Evolutionary conservation across 2,797 vertebrate species (phyloP), one percentile per base, ranked within the genome.

Genomic region (Mastacembelus armatus): DNA sequence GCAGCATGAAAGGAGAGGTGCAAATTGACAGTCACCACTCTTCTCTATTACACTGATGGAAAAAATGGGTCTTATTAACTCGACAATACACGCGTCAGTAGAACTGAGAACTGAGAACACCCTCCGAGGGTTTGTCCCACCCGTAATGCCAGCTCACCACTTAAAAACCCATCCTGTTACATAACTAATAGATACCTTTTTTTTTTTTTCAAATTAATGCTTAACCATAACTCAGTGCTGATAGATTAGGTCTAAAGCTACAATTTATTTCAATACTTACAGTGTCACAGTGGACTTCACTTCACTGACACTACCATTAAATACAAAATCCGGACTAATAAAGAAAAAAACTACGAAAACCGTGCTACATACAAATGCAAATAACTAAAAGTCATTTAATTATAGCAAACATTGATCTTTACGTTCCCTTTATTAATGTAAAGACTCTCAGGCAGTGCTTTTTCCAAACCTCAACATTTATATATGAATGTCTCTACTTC

Each of bases 41-140:
- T 69, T 90, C 92, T 92, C 90, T 54, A 61, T 92, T 91, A 84
- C 91, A 85, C 81, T 38, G 74, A 79, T 39, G 65, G 60, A 47
- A 64, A 77, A 71, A 81, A n/a, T n/a, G 55, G 75, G 83, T 79
- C 74, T 68, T 74, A 79, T 88, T 81, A 81, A 85, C 73, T 65
- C 10, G 15, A 90, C 85, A 88, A 90, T 82, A 75, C 76, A 42
- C 54, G 39, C 26, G 59, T 85, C 80, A 79, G 72, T 70, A 48
- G 78, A 75, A 68, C 60, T 21, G 68, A 81, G 50, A 62, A 62
- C 55, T 29, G 76, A 84, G 72, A 58, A 79, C 86, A 87, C 88
- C 85, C 81, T 50, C 73, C 38, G 77, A 87, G 85, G 75, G 84
- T 89, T 85, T 78, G 66, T 87, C 80, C 91, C 80, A 79, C 81